Evolutionary conservation across 1,140 invertebrate genomes (phyloP).

Genomic region (Drosophila malerkotliana): DNA sequence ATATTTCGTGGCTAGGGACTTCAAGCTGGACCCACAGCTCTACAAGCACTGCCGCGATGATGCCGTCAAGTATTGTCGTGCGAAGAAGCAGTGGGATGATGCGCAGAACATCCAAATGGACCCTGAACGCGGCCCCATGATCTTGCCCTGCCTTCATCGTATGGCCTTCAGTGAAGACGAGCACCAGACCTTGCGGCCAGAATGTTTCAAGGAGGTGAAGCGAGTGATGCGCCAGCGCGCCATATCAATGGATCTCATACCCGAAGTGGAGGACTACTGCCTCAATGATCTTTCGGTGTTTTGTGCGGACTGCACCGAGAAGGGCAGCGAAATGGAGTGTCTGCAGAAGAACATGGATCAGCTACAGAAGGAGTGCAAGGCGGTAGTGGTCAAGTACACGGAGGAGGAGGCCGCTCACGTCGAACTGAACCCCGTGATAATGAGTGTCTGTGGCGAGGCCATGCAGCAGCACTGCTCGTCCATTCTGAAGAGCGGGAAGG

Average conservation of each 20-base stretch:
- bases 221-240: constrained; percentile 96
- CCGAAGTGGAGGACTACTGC: constrained; percentile 96
- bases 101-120: constrained; percentile 87
- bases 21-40: constrained; percentile 95
- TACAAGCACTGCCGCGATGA: constrained; percentile 94
- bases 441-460: constrained; percentile 91
- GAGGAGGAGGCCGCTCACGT: constrained; percentile 94
- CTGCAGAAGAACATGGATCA: constrained; percentile 95
- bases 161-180: constrained; percentile 91
- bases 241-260: constrained; percentile 95
- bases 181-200: constrained; percentile 86
- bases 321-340: constrained; percentile 95
- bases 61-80: constrained; percentile 92
- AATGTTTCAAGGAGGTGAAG: constrained; percentile 90
- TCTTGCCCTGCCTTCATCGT: constrained; percentile 96
- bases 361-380: constrained; percentile 78
- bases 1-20: constrained; percentile 98
- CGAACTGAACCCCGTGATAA: constrained; percentile 94
- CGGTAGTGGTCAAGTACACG: constrained; percentile 93
- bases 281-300: constrained; percentile 92
- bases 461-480: constrained; percentile 93
- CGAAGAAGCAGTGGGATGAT: constrained; percentile 91
- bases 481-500: constrained; percentile 88
- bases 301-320: constrained; percentile 93
- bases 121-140: constrained; percentile 90